Evolutionary conservation across 2,113 vertebrate species (phyloP), one percentile per base, ranked within the genome.

Genomic region (Dasyprocta punctata): DNA sequence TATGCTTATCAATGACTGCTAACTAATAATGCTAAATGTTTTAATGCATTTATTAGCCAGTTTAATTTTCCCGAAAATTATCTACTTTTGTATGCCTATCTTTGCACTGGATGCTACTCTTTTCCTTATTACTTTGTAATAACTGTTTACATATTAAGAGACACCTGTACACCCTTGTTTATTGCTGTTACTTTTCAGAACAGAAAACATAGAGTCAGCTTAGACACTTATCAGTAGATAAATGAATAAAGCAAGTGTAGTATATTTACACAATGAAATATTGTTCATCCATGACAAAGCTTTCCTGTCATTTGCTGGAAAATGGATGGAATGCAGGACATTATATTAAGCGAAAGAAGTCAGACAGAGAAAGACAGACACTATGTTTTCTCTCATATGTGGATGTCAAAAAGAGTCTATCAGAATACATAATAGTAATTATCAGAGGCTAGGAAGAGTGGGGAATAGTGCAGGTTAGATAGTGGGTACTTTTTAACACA

Each of bases 91-190:
- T 75, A 28, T 75, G 41, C 41, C 71, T 75, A 69, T 17, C 38
- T 75, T 44, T 75, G 22, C 44, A 75, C 44, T 28, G 26, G 71
- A 75, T 44, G 24, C 44, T 44, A 14, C 41, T 44, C 0, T 75
- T 75, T 75, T 75, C 71, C 11, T 73, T 24, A 73, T 73, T 41
- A 73, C 20, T 75, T 52, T 52, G 16, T 69, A 69, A 93, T 63
- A 63, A 82, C 44, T 77, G n/a, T n/a, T 96, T 78, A 86, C 41
- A 73, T 86, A 54, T 61, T 65, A 85, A 65, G 80, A 96, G 61
- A 63, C 61, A n/a, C 9, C 41, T 41, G 47, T 49, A 49, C 47
- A 49, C 47, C 8, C 47, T 49, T 47, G 41, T 77, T 77, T 47
- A 44, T 30, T 77, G 26, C 26, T 47, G 3, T 44, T 44, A 77